phyloP scores from a whole-genome alignment of 1,140 invertebrate genomes.

The Pseudomyrmex pallidus region DNA sequence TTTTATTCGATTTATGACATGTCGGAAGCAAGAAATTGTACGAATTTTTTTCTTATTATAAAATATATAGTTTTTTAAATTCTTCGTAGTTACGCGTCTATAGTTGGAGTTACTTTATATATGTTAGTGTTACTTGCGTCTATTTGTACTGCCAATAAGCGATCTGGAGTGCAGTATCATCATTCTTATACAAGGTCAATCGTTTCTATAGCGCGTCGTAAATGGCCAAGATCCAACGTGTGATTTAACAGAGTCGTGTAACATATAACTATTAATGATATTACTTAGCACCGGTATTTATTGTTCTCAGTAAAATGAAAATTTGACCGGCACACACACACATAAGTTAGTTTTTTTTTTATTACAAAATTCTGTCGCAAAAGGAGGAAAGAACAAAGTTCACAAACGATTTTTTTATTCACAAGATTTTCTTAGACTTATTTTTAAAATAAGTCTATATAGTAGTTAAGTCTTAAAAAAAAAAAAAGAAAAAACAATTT shows the following conservation, averaged over 20 bases:
- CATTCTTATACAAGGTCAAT: constrained; percentile 23
- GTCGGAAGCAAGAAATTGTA: too few species aligned
- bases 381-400: too few species aligned
- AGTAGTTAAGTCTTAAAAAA: too few species aligned
- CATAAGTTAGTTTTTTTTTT: neutral
- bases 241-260: neutral
- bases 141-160: neutral
- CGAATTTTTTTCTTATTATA: too few species aligned
- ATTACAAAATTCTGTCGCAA: too few species aligned
- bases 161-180: constrained; percentile 13
- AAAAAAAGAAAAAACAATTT: neutral
- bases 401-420: too few species aligned
- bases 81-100: neutral
- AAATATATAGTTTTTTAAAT: too few species aligned
- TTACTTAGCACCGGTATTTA: neutral
- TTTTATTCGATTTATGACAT: too few species aligned
- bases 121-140: neutral
- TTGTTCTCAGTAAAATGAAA: constrained; percentile 5
- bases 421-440: too few species aligned
- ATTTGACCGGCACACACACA: neutral
- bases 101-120: neutral
- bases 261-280: neutral
- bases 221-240: constrained; percentile 3
- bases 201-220: neutral
- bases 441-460: too few species aligned